A percentile compares a stretch with the other conserved stretches of the same genome.
Conservation (phyloP, 2,888 invertebrate genomes). For the Melanotus villosus region DNA sequence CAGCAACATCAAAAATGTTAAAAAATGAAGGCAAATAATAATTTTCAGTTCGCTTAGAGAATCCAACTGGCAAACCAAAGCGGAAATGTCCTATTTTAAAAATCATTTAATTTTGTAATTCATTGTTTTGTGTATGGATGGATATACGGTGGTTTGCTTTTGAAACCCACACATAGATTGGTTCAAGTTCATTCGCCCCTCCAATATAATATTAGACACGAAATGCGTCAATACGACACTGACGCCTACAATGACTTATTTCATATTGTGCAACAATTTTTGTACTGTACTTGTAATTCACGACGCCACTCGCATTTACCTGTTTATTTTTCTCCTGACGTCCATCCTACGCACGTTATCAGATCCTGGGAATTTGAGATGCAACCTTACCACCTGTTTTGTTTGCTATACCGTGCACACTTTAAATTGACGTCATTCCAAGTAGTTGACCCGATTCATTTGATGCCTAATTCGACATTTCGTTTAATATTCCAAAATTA, state of each 20-base stretch:
- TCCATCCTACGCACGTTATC: neutral
- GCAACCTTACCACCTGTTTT: too few relatives aligned
- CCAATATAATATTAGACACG: constrained; percentile 27
- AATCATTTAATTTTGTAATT: constrained; percentile 31
- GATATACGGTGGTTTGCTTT: constrained; percentile 36
- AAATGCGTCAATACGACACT: constrained; percentile 35
- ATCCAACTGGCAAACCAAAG: too few relatives aligned
- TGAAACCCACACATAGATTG: constrained; percentile 33
- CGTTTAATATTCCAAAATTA: too few relatives aligned
- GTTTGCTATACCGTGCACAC: too few relatives aligned
- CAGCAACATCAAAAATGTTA: too few relatives aligned
- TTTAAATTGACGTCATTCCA: too few relatives aligned
- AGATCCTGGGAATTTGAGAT: too few relatives aligned
- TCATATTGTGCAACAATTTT: constrained; percentile 32
- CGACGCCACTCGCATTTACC: neutral
- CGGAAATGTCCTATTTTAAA: constrained; percentile 34
- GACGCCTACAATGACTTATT: constrained; percentile 19
- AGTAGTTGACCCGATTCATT: too few relatives aligned
- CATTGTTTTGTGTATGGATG: constrained; percentile 38
- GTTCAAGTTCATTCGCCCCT: constrained; percentile 38
- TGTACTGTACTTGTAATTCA: neutral
- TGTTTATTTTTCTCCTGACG: neutral
- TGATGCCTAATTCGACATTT: too few relatives aligned
- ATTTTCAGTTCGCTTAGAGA: too few relatives aligned
- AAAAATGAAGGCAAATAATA: too few relatives aligned